Evolutionary conservation across 1,140 invertebrate species (phyloP), one percentile per base, ranked within the genome.

Genomic region (Leptopilina clavipes): DNA sequence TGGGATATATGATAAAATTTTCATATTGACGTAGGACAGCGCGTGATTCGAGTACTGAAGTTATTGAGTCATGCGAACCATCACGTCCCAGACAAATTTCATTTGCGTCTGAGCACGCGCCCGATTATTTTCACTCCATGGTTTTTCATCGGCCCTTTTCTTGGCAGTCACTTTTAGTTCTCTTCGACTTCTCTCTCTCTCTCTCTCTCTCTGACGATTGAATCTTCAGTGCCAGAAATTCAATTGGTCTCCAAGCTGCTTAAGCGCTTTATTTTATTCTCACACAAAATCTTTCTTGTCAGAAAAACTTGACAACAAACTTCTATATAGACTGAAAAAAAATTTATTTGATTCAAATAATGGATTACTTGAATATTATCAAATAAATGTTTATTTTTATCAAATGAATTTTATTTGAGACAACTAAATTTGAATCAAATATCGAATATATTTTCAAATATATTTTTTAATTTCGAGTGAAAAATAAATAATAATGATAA

Each of bases 141-240:
- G 59, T 45, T 44, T 71, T 72, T 72, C 56, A 52, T 52, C 56
- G 18, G 40, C 37, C 72, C 40, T 40, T 54, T 70, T 31, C 52
- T 59, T 71, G 54, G 71, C 72, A 73, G 2, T 65, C 59, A 14
- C 17, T 43, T 48, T 70, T 54, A 17, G 12, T 56, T 17, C 7
- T 40, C 37, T 6, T 7, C 37, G 9, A 40, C 37, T 40, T 9
- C 9, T 40, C 37, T 40, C 37, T 25, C 17, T 43, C 76, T 40
- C 9, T 40, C 3, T 40, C 37, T 40, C 37, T 40, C 37, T 31
- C 43, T 74, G 75, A 78, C 77, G 77, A 83, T 83, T 83, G 80
- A 82, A 83, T 83, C 79, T 79, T 83, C 82, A 40, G 17, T 72
- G 76, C 79, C 56, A 56, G 76, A 72, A 80, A 83, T 83, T 83